Percentiles rank a stretch among this genome's conserved stretches.
These are phyloP conservation scores for Gobius niger DNA, from an alignment of 2,113 vertebrate genomes.

Conservation along the genomic window DNA sequence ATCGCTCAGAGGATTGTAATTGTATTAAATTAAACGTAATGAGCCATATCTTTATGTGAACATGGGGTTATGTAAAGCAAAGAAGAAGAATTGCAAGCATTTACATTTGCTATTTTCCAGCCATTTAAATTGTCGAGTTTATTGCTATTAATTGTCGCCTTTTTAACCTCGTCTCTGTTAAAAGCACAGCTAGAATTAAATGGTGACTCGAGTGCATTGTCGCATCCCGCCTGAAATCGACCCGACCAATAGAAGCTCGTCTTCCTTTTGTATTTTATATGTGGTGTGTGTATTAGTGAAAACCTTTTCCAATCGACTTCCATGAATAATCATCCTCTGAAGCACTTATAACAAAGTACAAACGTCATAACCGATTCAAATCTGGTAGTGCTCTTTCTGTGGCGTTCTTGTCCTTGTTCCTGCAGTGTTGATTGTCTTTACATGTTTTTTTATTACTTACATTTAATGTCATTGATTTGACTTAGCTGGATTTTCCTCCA, in stretches of 20 bases:
- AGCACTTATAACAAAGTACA: neutral
- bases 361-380: conserved; percentile 11
- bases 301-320: conserved; percentile 16
- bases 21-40: no score
- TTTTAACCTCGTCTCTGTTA: no score
- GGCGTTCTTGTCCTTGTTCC: conserved; percentile 17
- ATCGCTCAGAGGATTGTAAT: no score
- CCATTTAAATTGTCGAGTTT: no score
- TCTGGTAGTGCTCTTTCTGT: conserved; percentile 15
- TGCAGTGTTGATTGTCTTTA: conserved; percentile 36
- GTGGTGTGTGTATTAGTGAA: conserved; percentile 22
- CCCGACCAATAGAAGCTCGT: conserved; percentile 29
- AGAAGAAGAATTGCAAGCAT: no score
- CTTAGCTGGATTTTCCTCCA: conserved; percentile 53
- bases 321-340: neutral
- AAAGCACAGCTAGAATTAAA: neutral
- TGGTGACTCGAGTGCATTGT: neutral
- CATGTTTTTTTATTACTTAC: conserved; percentile 9
- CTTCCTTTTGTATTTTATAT: conserved; percentile 51
- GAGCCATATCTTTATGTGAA: no score
- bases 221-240: conserved; percentile 1
- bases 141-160: no score
- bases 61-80: no score
- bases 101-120: no score
- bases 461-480: conserved; percentile 41